Evolutionary conservation across 2,888 invertebrate species (phyloP).

Genomic region (Eupeodes latifasciatus): DNA sequence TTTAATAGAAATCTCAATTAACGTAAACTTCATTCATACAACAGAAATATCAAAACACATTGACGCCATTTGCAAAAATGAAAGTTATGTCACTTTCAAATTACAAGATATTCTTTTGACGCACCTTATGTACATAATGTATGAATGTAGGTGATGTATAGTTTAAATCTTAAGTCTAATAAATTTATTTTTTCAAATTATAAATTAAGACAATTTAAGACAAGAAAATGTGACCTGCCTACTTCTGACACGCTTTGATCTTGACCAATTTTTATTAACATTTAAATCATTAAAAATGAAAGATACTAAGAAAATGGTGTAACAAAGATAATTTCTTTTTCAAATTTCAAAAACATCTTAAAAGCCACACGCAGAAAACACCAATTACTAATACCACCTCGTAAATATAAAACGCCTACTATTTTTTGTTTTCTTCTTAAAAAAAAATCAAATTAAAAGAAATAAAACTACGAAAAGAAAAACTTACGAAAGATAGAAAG

Average conservation of each 20-base stretch:
- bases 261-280: conserved; percentile 63
- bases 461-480: neutral
- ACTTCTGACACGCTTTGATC: conserved; percentile 34
- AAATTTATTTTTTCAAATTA: too few relatives aligned
- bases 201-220: too few relatives aligned
- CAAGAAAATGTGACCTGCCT: neutral
- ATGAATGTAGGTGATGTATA: too few relatives aligned
- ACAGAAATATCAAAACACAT: too few relatives aligned
- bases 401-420: conserved; percentile 61
- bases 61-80: too few relatives aligned
- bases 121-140: too few relatives aligned
- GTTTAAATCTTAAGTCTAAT: too few relatives aligned
- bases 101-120: too few relatives aligned
- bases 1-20: too few relatives aligned
- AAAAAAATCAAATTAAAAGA: conserved; percentile 1
- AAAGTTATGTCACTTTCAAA: too few relatives aligned
- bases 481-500: conserved; percentile 25
- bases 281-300: neutral
- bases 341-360: conserved; percentile 15
- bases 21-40: too few relatives aligned
- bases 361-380: conserved; percentile 34
- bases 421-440: neutral
- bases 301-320: neutral
- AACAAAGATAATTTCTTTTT: neutral
- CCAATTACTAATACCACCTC: conserved; percentile 6